Base-by-base conservation (phyloP, 2,888 invertebrate species). In the Sesia apiformis region DNA sequence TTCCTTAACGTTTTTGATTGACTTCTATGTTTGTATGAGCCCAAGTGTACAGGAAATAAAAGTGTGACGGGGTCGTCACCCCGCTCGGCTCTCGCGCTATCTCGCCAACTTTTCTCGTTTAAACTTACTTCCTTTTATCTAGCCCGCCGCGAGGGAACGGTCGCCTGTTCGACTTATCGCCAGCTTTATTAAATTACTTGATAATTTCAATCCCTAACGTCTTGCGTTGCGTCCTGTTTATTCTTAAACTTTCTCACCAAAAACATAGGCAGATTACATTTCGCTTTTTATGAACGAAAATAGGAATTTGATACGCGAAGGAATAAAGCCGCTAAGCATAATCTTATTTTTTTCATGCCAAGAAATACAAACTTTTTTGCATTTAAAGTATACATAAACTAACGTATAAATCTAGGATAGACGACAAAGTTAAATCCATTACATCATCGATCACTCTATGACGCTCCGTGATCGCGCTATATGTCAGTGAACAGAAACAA, bases 81-180 rank as follows among this genome's bases (percentile, higher is more conserved):
- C 65, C 65, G 66, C 64, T 70, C 64, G 38, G 38, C 7, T 7
- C 50, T 39, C 55, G 49, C 66, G 70, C 66, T 72, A 72, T 69
- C 72, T 64, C 61, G 54, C 58, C 65, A 86, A 86, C 81, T 86
- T 86, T 85, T 84, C 86, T 85, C 84, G 83, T 84, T 84, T 81
- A 82, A 83, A 84, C 80, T 83, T 86, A 81, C 80, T 85, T 72
- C 76, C 79, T 78, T 79, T 84, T 84, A 84, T 85, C 84, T 83
- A 76, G 76, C 72, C 63, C 65, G 64, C 70, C 69, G 61, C 65
- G 60, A 68, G 69, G 68, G 74, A 72, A 66, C 52, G 40, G 52
- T 66, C 69, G 68, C 69, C 59, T 63, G 60, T 67, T 70, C 73
- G 70, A 78, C 77, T 81, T 84, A 84, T 81, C 77, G 76, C 67